Conservation (phyloP, 2,888 invertebrate genomes). For the Chrysolina americana region DNA sequence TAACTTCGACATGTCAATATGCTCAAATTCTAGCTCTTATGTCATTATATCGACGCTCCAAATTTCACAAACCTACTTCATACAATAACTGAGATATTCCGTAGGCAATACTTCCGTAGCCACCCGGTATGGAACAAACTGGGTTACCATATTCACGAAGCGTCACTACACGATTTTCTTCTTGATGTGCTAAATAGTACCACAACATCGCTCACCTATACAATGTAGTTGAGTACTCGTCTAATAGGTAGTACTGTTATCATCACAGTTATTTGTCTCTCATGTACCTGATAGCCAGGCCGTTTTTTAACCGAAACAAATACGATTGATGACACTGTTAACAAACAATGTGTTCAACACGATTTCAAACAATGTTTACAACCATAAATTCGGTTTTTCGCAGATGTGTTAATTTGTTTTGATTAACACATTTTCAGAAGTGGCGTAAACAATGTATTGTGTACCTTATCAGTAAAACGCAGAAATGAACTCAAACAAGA, state of each 20-base stretch:
- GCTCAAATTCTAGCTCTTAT: too few species aligned
- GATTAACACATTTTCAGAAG: background rate
- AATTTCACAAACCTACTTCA: too few species aligned
- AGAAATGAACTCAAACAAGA: background rate
- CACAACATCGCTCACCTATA: background rate
- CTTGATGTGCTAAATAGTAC: background rate
- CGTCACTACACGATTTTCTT: too few species aligned
- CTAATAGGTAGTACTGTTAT: slow-evolving; percentile 16
- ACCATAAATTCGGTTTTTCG: background rate
- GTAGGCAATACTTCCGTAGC: too few species aligned
- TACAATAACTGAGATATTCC: too few species aligned
- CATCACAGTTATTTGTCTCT: slow-evolving; percentile 11
- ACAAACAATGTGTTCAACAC: background rate
- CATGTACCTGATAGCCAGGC: background rate
- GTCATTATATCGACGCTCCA: too few species aligned
- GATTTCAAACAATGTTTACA: background rate
- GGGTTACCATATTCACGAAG: too few species aligned
- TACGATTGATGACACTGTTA: slow-evolving; percentile 13
- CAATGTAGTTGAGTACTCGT: background rate
- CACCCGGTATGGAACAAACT: too few species aligned
- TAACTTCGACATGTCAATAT: too few species aligned
- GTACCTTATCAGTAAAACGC: background rate
- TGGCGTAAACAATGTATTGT: background rate
- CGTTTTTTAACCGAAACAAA: background rate
- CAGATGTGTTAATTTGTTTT: background rate